Conservation (phyloP, 2,888 invertebrate species). For the Tridacna crocea region DNA sequence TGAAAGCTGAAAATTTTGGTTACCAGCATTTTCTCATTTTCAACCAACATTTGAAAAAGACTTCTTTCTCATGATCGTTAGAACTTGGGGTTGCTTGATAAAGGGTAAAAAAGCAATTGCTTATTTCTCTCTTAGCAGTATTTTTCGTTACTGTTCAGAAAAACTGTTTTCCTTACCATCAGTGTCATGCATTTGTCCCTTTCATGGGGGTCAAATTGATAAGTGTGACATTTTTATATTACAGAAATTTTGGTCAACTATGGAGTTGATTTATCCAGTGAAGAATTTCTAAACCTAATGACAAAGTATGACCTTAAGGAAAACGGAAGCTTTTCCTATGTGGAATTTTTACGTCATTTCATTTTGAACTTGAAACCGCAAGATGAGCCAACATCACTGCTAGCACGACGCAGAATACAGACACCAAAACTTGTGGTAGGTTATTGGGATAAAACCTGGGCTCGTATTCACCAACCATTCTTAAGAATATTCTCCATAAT, state of each 20-base stretch:
- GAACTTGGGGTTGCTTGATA: too few relatives aligned
- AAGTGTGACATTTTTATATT: background rate
- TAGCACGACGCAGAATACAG: slow-evolving; percentile 66
- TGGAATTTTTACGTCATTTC: slow-evolving; percentile 81
- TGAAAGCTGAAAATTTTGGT: background rate
- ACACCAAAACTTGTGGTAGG: slow-evolving; percentile 69
- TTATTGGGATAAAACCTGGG: slow-evolving; percentile 4
- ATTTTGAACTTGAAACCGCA: slow-evolving; percentile 75
- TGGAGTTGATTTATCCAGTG: slow-evolving; percentile 69
- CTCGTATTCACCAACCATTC: background rate
- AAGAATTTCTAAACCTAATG: slow-evolving; percentile 77
- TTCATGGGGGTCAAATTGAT: too few relatives aligned
- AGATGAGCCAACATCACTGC: slow-evolving; percentile 56
- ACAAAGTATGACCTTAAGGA: slow-evolving; percentile 82
- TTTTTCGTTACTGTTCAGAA: too few relatives aligned
- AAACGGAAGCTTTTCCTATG: slow-evolving; percentile 79
- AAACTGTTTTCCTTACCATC: too few relatives aligned
- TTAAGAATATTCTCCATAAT: too few relatives aligned
- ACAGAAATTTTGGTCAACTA: slow-evolving; percentile 75
- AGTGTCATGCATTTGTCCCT: too few relatives aligned
- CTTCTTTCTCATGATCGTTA: too few relatives aligned
- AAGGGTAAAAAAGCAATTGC: too few relatives aligned
- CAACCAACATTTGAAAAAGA: too few relatives aligned
- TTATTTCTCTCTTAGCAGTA: too few relatives aligned
- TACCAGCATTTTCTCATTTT: background rate